Percentiles rank a stretch among this genome's conserved stretches.
Evolutionary conservation across 2,797 vertebrate genomes (phyloP).

Genomic region (Enoplosus armatus): DNA sequence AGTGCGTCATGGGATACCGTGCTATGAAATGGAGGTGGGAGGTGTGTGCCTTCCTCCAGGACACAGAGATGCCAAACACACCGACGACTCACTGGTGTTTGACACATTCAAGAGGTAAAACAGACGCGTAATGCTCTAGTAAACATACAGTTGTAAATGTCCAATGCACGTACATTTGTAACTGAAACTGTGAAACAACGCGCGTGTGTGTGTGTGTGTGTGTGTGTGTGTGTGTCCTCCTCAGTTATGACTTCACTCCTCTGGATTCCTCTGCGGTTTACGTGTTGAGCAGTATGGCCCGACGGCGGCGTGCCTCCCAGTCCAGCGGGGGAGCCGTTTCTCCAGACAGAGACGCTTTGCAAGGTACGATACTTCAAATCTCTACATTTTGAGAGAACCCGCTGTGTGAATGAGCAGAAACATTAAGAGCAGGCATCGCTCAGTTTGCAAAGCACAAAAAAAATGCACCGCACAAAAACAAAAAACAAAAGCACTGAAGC

Average conservation of each 20-base stretch:
- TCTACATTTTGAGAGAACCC: neutral
- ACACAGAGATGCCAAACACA: conserved; percentile 97
- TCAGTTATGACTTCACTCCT: conserved; percentile 96
- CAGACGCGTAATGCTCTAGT: neutral
- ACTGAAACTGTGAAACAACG: too few relatives aligned
- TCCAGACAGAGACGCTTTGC: conserved; percentile 87
- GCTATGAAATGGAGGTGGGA: conserved; percentile 95
- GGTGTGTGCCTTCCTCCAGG: conserved; percentile 97
- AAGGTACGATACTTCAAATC: conserved; percentile 25
- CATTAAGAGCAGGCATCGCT: neutral
- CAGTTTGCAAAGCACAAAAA: neutral
- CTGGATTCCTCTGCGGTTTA: conserved; percentile 98
- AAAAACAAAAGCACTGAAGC: too few relatives aligned
- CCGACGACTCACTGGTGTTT: conserved; percentile 96
- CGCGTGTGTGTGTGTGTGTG: too few relatives aligned
- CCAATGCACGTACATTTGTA: neutral
- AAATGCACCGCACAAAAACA: neutral
- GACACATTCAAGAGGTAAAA: conserved; percentile 97
- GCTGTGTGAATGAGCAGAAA: neutral
- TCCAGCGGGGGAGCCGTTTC: conserved; percentile 89
- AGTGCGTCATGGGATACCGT: conserved; percentile 98
- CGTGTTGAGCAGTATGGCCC: conserved; percentile 97
- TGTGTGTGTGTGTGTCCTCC: conserved; percentile 14
- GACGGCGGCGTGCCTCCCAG: conserved; percentile 92
- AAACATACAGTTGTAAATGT: neutral